Evolutionary conservation across 2,113 vertebrate genomes (phyloP).

Genomic region (Aramus guarauna): DNA sequence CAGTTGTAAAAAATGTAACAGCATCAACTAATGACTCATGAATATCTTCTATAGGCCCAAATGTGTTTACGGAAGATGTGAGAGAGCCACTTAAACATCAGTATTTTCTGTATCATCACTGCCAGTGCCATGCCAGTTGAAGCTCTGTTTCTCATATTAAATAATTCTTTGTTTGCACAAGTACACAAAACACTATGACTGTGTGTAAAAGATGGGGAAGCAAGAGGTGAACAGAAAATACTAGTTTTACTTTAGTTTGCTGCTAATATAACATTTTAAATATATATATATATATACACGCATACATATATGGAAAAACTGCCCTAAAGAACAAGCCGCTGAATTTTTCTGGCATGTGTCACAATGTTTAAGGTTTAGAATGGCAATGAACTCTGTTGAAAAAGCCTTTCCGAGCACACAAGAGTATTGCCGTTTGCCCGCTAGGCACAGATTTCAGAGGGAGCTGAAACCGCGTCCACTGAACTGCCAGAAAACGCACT

Average conservation of each 20-base stretch:
- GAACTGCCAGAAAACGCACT: background rate
- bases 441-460: constrained; percentile 26
- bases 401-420: constrained; percentile 21
- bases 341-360: constrained; percentile 64
- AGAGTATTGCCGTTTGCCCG: constrained; percentile 23
- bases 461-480: constrained; percentile 16
- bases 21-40: background rate
- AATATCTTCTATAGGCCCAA: background rate
- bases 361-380: constrained; percentile 64
- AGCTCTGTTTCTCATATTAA: background rate
- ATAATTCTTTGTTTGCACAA: background rate
- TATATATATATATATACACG: background rate
- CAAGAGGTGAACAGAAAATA: constrained; percentile 1
- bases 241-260: background rate
- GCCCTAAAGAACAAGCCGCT: background rate
- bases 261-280: background rate
- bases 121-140: background rate
- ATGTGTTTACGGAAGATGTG: background rate
- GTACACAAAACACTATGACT: background rate
- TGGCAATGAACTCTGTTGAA: constrained; percentile 53
- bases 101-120: background rate
- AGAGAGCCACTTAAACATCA: background rate
- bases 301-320: background rate
- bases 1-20: background rate
- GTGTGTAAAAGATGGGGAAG: background rate